A percentile compares a stretch with the other conserved stretches of the same genome.
Conservation (phyloP, 2,113 vertebrate genomes). For the Etheostoma cragini region DNA sequence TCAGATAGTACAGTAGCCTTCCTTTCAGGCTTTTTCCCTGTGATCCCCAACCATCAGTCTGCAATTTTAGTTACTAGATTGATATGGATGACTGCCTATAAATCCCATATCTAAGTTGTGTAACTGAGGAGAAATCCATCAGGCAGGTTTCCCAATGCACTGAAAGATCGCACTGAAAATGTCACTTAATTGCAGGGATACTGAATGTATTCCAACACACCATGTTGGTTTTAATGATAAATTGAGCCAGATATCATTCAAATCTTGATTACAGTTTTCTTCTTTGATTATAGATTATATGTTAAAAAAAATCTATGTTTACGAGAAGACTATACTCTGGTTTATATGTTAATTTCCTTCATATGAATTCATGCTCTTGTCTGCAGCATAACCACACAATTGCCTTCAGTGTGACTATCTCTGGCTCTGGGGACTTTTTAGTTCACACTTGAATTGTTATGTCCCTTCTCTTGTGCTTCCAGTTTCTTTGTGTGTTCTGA, state of each 20-base stretch:
- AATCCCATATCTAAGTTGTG: slow-evolving; percentile 3
- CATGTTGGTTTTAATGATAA: neutral
- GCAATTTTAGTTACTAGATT: slow-evolving; percentile 10
- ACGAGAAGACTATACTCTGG: neutral
- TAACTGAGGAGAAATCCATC: slow-evolving; percentile 17
- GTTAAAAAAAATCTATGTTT: neutral
- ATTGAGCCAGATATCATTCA: neutral
- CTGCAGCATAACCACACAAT: slow-evolving; percentile 10
- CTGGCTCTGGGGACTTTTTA: slow-evolving; percentile 41
- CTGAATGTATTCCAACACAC: neutral
- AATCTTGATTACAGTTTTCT: slow-evolving; percentile 1
- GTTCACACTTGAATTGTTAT: slow-evolving; percentile 61
- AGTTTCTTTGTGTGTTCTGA: slow-evolving; percentile 47
- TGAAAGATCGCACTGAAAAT: neutral
- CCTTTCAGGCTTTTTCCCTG: neutral
- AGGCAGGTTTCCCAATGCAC: neutral
- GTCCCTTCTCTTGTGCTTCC: slow-evolving; percentile 34
- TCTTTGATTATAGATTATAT: neutral
- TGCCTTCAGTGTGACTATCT: slow-evolving; percentile 34
- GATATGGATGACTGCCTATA: neutral
- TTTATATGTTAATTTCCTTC: slow-evolving; percentile 16
- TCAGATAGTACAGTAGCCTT: slow-evolving; percentile 3
- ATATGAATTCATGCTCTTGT: slow-evolving; percentile 28
- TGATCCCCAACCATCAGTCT: slow-evolving; percentile 1
- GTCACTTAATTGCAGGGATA: neutral